Percentiles rank a stretch among this genome's conserved stretches.
Evolutionary conservation across 2,797 vertebrate species (phyloP).

Genomic region (Lutjanus campechanus): DNA sequence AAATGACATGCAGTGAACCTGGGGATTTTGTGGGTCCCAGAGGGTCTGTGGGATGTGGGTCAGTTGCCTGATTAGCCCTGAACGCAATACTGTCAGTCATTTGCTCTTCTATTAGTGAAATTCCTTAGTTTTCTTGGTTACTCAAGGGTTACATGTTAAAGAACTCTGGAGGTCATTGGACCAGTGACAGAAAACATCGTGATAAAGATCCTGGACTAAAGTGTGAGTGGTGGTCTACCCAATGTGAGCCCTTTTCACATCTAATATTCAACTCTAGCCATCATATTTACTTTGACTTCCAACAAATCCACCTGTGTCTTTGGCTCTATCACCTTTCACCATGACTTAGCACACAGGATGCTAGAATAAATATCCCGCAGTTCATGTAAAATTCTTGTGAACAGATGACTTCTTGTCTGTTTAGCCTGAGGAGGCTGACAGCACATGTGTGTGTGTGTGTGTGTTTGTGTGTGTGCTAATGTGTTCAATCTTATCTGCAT

Average conservation of each 20-base stretch:
- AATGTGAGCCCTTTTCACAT: not conserved
- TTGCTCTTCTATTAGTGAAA: not conserved
- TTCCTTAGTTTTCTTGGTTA: not conserved
- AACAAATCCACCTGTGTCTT: not conserved
- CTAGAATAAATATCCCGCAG: not conserved
- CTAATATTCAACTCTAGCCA: not conserved
- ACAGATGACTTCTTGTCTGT: not conserved
- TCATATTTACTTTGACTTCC: not conserved
- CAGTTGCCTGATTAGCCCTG: not conserved
- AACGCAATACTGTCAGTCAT: not conserved
- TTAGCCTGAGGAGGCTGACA: not conserved
- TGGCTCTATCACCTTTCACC: not conserved
- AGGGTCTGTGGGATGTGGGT: not conserved
- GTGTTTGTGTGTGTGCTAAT: not conserved
- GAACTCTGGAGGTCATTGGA: not conserved
- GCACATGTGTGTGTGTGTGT: not conserved
- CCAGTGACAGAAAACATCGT: not conserved
- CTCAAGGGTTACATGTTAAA: not conserved
- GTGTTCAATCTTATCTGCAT: constrained; percentile 7
- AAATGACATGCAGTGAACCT: not conserved
- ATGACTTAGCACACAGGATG: not conserved
- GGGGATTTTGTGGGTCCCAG: not conserved
- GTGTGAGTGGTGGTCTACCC: not conserved
- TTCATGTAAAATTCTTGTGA: not conserved
- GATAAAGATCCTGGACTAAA: not conserved